Evolutionary conservation across 2,888 invertebrate species (phyloP), one percentile per base, ranked within the genome.

Genomic region (Ptilodon capucinus): DNA sequence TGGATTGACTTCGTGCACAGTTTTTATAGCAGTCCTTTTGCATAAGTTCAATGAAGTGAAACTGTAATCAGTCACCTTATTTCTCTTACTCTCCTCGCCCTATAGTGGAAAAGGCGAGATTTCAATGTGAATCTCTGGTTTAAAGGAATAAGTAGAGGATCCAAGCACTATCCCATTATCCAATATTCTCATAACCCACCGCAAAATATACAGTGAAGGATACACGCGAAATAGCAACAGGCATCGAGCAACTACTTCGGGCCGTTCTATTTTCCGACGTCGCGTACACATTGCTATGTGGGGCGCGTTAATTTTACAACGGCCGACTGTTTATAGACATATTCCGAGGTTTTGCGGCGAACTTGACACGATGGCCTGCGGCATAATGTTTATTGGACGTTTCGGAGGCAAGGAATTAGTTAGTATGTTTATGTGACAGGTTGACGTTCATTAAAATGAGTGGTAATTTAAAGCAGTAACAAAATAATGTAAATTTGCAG

Each of bases 291-390:
- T 30, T 23, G 19, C 23, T 41, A 63, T 58, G 59, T 58, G 58
- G 57, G 40, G 47, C 60, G 54, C 35, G 53, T 53, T 59, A 59
- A 63, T 48, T 60, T 59, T 60, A 60, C 63, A 13, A 56, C 56
- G 60, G 56, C 41, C 39, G 21, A 52, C 65, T 59, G 67, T 66
- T 68, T 71, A 70, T 70, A 69, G 66, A 60, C 50, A 54, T 63
- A 65, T 74, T 68, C 66, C 68, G 55, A 49, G 57, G 49, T 66
- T 65, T 55, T 57, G 53, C 51, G 40, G 47, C 64, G 76, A 76
- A 76, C 78, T 78, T 77, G 78, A 78, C 79, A 70, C 53, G 49
- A 39, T 70, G 64, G 49, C 69, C 70, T 68, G 34, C 48, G 46
- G 36, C 44, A 19, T 32, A 21, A 19, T 32, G 19, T 42, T 42